Evolutionary conservation across 2,888 invertebrate species (phyloP).

Genomic region (Steromphala cineraria): DNA sequence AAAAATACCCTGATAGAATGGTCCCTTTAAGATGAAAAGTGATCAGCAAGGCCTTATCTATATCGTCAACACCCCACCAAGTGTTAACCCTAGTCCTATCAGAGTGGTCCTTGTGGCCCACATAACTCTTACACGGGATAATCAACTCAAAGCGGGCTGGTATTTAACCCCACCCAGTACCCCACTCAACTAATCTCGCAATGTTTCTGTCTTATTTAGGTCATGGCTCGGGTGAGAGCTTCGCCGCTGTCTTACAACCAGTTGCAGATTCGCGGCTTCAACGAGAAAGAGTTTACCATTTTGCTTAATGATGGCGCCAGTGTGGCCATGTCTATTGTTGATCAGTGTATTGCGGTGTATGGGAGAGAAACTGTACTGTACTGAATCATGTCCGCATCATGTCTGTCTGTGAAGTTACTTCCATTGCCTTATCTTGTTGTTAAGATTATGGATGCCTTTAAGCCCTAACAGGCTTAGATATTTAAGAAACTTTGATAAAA

Average conservation of each 20-base stretch:
- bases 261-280: slow-evolving; percentile 6
- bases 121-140: not conserved
- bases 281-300: slow-evolving; percentile 27
- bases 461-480: no score
- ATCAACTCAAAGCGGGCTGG: not conserved
- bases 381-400: slow-evolving; percentile 27
- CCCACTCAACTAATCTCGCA: not conserved
- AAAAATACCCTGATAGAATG: no score
- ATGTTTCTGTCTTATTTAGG: slow-evolving; percentile 14
- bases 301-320: slow-evolving; percentile 53
- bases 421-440: no score
- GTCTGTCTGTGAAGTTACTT: not conserved
- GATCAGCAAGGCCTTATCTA: no score
- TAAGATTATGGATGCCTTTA: no score
- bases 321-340: slow-evolving; percentile 46
- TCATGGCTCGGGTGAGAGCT: slow-evolving; percentile 20
- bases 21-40: no score
- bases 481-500: no score
- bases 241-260: not conserved
- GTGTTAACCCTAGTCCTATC: not conserved
- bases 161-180: not conserved
- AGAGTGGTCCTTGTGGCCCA: not conserved
- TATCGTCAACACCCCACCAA: no score
- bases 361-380: slow-evolving; percentile 53
- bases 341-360: slow-evolving; percentile 51